These are phyloP conservation scores for Pristionchus exspectatus DNA, from an alignment of 2,888 invertebrate genomes.

Conservation along the genomic window DNA sequence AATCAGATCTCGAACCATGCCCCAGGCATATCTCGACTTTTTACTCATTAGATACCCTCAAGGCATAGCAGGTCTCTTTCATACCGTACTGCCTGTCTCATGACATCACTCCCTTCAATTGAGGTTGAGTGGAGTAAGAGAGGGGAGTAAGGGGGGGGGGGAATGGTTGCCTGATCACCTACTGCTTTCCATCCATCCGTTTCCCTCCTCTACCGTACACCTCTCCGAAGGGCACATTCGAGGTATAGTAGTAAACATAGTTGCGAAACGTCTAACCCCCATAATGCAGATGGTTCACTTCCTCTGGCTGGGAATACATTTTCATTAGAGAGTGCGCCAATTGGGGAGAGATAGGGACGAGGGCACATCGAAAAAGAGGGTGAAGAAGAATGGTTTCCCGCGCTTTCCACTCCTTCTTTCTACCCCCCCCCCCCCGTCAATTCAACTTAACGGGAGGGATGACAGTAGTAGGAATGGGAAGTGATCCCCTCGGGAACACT, in stretches of 20 bases:
- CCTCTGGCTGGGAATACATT: background rate
- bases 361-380: background rate
- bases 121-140: background rate
- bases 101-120: constrained; percentile 4
- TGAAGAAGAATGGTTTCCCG: background rate
- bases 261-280: constrained; percentile 17
- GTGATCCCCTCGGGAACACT: background rate
- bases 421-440: background rate
- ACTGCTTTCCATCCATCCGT: background rate
- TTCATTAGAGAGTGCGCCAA: constrained; percentile 23
- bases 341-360: background rate
- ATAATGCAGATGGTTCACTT: constrained; percentile 21
- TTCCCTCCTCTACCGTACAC: constrained; percentile 1
- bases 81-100: background rate
- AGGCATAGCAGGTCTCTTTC: background rate
- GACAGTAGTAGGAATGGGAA: background rate
- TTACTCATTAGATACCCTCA: background rate
- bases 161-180: background rate
- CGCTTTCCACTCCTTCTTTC: constrained; percentile 13
- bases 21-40: background rate
- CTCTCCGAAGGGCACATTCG: constrained; percentile 40
- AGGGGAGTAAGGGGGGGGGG: background rate
- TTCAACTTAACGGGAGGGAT: background rate
- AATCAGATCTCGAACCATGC: background rate
- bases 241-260: constrained; percentile 29